Evolutionary conservation across 2,113 vertebrate genomes (phyloP).

Genomic region (Pleuronectes platessa): DNA sequence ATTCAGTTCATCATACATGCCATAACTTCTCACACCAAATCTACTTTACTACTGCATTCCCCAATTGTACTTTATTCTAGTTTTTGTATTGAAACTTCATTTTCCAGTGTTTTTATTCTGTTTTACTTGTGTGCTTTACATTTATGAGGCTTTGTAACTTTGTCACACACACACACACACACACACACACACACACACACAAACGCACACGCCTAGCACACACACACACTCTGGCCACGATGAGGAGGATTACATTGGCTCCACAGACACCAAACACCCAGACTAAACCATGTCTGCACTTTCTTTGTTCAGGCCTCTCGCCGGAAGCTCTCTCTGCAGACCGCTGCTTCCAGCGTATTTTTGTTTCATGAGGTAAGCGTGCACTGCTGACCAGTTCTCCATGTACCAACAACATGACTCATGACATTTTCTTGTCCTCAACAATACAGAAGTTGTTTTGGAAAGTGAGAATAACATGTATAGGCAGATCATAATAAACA

Average conservation of each 20-base stretch:
- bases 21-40: too few species aligned
- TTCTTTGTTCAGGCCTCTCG: slow-evolving; percentile 60
- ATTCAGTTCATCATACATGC: not conserved
- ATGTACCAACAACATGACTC: not conserved
- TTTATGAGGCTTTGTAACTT: not conserved
- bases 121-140: not conserved
- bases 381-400: slow-evolving; percentile 17
- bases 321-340: slow-evolving; percentile 52
- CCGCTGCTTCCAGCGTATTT: slow-evolving; percentile 30
- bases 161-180: too few species aligned
- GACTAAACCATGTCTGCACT: slow-evolving; percentile 64
- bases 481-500: not conserved
- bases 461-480: not conserved
- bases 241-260: slow-evolving; percentile 63
- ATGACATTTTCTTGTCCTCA: too few species aligned
- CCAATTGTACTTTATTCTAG: too few species aligned
- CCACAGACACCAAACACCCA: slow-evolving; percentile 38
- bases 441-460: not conserved
- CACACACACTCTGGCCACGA: slow-evolving; percentile 11
- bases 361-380: slow-evolving; percentile 35
- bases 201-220: not conserved
- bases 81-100: too few species aligned
- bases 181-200: too few species aligned
- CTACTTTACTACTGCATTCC: not conserved
- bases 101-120: not conserved